Evolutionary conservation across 2,113 vertebrate species (phyloP).

Genomic region (Copsychus sechellarum): DNA sequence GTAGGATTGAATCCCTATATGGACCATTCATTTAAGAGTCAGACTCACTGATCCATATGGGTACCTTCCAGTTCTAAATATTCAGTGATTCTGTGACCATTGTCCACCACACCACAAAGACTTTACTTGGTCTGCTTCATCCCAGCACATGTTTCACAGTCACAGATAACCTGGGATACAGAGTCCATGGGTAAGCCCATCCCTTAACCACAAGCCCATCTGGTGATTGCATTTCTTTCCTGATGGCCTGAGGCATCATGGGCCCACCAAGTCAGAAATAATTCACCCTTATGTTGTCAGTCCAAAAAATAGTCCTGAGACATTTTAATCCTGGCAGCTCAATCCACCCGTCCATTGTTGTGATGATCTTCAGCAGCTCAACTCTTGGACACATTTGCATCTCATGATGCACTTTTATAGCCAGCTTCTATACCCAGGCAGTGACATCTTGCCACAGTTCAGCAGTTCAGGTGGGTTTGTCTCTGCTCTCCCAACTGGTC

Average conservation of each 20-base stretch:
- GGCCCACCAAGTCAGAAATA: not conserved
- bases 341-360: fast-evolving
- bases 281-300: not conserved
- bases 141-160: not conserved
- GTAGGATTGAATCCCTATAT: fast-evolving
- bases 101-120: not conserved
- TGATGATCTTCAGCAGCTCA: not conserved
- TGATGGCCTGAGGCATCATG: not conserved
- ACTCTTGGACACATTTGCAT: too few relatives aligned
- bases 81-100: not conserved
- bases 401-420: not conserved
- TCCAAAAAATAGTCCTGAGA: not conserved
- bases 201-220: fast-evolving
- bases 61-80: not conserved
- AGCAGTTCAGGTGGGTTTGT: not conserved
- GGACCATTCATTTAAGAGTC: not conserved
- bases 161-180: not conserved
- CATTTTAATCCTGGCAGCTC: not conserved
- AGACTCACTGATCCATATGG: not conserved
- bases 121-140: not conserved
- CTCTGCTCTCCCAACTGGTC: not conserved
- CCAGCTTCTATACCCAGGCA: not conserved
- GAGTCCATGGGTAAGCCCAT: fast-evolving
- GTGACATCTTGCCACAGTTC: not conserved
- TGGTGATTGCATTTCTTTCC: not conserved